These are phyloP conservation scores for Mongoloraphidia duomilia DNA, from an alignment of 2,888 invertebrate species.

Conservation along the genomic window DNA sequence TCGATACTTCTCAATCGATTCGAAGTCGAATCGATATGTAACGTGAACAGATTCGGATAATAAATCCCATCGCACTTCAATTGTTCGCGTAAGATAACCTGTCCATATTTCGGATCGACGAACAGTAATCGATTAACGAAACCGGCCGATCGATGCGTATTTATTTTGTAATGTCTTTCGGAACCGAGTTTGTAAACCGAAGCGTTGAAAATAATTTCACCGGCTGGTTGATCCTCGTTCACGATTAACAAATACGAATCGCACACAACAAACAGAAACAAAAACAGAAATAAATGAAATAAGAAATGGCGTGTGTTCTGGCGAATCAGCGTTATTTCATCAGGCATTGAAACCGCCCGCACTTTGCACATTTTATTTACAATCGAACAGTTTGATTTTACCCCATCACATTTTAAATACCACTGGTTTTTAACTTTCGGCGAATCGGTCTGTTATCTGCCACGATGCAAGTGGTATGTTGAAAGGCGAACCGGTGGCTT, in stretches of 20 bases:
- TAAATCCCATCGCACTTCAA: slow-evolving; percentile 67
- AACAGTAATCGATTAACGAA: slow-evolving; percentile 66
- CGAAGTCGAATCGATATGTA: slow-evolving; percentile 76
- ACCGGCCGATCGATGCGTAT: slow-evolving; percentile 65
- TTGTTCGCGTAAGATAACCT: slow-evolving; percentile 54
- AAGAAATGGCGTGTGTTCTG: too few species aligned
- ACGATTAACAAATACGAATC: slow-evolving; percentile 25
- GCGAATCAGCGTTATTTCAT: neutral
- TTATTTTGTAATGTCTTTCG: slow-evolving; percentile 63
- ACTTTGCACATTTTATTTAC: slow-evolving; percentile 5
- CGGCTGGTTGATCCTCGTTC: slow-evolving; percentile 36
- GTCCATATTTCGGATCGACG: slow-evolving; percentile 60
- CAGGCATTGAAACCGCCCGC: slow-evolving; percentile 4
- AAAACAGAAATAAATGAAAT: too few species aligned
- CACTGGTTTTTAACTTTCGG: too few species aligned
- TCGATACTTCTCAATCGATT: slow-evolving; percentile 64
- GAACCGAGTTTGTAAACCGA: slow-evolving; percentile 69
- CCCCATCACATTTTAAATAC: too few species aligned
- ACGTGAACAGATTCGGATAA: slow-evolving; percentile 72
- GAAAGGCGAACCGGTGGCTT: neutral
- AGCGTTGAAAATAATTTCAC: slow-evolving; percentile 59
- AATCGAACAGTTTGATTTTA: neutral
- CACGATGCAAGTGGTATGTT: slow-evolving; percentile 1
- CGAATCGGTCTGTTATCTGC: neutral
- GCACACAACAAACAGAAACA: too few species aligned